These are phyloP conservation scores for Pampusana beccarii DNA, from an alignment of 2,113 vertebrate species.

Conservation along the genomic window DNA sequence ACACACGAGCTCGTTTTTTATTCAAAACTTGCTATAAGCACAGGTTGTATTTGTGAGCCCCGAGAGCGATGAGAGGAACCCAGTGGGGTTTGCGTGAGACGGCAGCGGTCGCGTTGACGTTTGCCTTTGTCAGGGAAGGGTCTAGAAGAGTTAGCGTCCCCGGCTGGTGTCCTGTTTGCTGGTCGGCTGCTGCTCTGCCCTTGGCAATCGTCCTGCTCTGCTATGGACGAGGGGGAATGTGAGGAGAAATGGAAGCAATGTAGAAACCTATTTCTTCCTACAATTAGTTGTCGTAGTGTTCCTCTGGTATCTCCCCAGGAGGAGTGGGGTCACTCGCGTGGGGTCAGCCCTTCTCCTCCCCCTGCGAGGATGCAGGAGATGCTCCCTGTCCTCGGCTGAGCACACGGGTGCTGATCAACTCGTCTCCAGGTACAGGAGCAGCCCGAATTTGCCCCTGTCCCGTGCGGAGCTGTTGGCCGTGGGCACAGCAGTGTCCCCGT, in stretches of 20 bases:
- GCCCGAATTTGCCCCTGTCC: too few species aligned
- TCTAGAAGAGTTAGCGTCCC: neutral
- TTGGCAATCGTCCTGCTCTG: neutral
- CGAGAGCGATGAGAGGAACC: fast-evolving
- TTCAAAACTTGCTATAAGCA: neutral
- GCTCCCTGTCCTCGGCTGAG: neutral
- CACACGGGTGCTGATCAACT: neutral
- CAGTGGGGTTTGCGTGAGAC: fast-evolving
- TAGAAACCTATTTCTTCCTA: neutral
- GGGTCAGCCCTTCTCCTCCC: neutral
- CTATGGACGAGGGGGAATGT: neutral
- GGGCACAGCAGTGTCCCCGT: too few species aligned
- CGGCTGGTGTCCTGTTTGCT: neutral
- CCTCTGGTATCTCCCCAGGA: neutral
- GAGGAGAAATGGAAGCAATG: neutral
- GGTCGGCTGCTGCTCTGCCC: neutral
- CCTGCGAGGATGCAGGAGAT: fast-evolving
- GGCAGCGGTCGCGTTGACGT: fast-evolving
- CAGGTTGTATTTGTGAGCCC: neutral
- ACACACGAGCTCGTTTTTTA: neutral
- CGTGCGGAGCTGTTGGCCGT: fast-evolving
- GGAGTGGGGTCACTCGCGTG: fast-evolving
- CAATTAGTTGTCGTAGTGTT: neutral
- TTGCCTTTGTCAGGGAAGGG: neutral
- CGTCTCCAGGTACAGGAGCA: neutral